phyloP scores from a whole-genome alignment of 2,797 vertebrate species.

The Fundulus diaphanus region DNA sequence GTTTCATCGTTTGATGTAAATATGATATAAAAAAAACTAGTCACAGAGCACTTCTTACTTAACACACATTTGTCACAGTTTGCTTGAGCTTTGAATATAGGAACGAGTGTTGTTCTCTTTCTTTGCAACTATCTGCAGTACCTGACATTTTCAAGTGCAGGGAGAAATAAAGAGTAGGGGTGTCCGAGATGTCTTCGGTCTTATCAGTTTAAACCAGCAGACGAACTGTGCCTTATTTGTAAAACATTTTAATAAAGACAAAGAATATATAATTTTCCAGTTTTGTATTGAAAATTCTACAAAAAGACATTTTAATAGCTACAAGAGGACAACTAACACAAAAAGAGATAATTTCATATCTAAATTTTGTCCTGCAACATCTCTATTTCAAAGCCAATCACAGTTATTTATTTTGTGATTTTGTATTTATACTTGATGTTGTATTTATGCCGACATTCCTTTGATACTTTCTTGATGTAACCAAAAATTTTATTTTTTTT shows the following conservation, averaged over 20 bases:
- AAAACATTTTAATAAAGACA: conserved; percentile 1
- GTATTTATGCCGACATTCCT: conserved; percentile 85
- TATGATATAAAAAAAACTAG: conserved; percentile 59
- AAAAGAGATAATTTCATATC: conserved; percentile 25
- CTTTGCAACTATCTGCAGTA: conserved; percentile 57
- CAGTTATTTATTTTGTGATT: conserved; percentile 75
- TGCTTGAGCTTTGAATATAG: conserved; percentile 71
- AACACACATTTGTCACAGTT: conserved; percentile 76
- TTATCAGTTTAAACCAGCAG: conserved; percentile 44
- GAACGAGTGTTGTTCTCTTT: conserved; percentile 49
- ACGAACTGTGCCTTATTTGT: conserved; percentile 49
- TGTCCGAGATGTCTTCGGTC: conserved; percentile 50
- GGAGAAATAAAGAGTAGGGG: conserved; percentile 31
- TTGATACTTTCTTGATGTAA: conserved; percentile 44
- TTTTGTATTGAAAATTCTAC: conserved; percentile 11
- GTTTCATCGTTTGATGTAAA: conserved; percentile 73
- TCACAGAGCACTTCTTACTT: conserved; percentile 80
- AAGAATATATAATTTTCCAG: conserved; percentile 6
- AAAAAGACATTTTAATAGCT: conserved; percentile 16
- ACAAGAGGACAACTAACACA: background rate
- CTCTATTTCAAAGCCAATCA: conserved; percentile 48
- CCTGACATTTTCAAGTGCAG: conserved; percentile 67
- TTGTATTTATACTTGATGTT: conserved; percentile 76
- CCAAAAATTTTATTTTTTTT: conserved; percentile 39
- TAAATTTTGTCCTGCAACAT: conserved; percentile 41